A percentile compares a stretch with the other conserved stretches of the same genome.
Conservation (phyloP, 2,113 vertebrate species). For the Geococcyx californianus region DNA sequence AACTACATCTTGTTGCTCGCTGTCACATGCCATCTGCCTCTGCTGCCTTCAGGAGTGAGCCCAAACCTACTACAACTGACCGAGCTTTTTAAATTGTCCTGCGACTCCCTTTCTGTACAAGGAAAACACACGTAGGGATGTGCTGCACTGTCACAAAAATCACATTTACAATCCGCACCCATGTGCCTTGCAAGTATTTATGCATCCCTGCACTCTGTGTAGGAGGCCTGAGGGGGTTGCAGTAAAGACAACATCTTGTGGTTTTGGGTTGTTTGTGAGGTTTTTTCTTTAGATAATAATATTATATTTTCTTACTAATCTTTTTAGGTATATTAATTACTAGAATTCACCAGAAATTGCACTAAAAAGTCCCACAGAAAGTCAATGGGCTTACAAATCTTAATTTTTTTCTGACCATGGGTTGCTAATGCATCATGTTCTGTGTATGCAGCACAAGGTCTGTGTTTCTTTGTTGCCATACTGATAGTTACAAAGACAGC, state of each 20-base stretch:
- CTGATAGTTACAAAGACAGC: neutral
- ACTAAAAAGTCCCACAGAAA: neutral
- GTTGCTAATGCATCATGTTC: fast-evolving
- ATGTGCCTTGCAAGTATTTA: fast-evolving
- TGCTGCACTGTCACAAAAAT: neutral
- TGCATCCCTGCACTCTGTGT: fast-evolving
- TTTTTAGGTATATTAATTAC: neutral
- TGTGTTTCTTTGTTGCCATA: neutral
- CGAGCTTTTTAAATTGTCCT: too few species aligned
- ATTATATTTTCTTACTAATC: neutral
- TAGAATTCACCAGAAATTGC: neutral
- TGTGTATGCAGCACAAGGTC: neutral
- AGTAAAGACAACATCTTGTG: neutral
- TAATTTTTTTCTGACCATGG: too few species aligned
- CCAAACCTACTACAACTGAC: too few species aligned
- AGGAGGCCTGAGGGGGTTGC: neutral
- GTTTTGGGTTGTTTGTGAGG: too few species aligned
- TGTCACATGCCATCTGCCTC: too few species aligned
- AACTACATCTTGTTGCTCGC: too few species aligned
- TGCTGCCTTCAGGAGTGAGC: too few species aligned
- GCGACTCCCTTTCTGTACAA: too few species aligned
- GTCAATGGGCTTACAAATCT: neutral
- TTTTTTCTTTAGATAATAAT: neutral
- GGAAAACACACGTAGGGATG: too few species aligned
- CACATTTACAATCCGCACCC: neutral